Conservation (phyloP, 1,140 invertebrate species). For the Drosophila biarmipes region DNA sequence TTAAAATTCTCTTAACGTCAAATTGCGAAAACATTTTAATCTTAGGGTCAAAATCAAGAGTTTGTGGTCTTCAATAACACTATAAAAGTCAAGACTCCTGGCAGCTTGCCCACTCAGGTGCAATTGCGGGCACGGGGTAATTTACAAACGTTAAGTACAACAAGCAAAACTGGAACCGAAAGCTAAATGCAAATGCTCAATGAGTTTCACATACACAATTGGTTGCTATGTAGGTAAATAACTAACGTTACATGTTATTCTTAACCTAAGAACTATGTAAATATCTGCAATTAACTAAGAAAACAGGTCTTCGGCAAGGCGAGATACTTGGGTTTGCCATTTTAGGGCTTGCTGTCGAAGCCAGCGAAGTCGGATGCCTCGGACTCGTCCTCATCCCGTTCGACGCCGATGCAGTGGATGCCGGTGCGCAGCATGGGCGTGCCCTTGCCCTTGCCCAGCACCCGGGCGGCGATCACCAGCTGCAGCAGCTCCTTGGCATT, state of each 20-base stretch:
- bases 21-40: slow-evolving; percentile 11
- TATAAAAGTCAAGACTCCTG: slow-evolving; percentile 17
- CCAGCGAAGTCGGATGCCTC: slow-evolving; percentile 73
- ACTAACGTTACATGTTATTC: slow-evolving; percentile 48
- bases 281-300: slow-evolving; percentile 62
- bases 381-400: slow-evolving; percentile 84
- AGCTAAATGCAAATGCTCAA: slow-evolving; percentile 36
- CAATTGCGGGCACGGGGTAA: slow-evolving; percentile 9
- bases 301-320: slow-evolving; percentile 30
- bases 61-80: slow-evolving; percentile 8
- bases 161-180: slow-evolving; percentile 33
- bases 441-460: slow-evolving; percentile 86
- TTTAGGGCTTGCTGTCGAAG: slow-evolving; percentile 62
- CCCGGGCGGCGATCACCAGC: slow-evolving; percentile 81
- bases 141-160: slow-evolving; percentile 49
- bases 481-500: slow-evolving; percentile 77
- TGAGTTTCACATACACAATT: slow-evolving; percentile 43
- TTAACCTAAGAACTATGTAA: slow-evolving; percentile 63
- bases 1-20: not conserved
- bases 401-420: slow-evolving; percentile 85
- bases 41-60: not conserved
- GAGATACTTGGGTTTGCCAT: not conserved
- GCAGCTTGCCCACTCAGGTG: slow-evolving; percentile 3
- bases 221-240: slow-evolving; percentile 39
- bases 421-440: slow-evolving; percentile 86